A percentile compares a stretch with the other conserved stretches of the same genome.
Evolutionary conservation across 2,113 vertebrate genomes (phyloP).

Genomic region (Otus sunia): DNA sequence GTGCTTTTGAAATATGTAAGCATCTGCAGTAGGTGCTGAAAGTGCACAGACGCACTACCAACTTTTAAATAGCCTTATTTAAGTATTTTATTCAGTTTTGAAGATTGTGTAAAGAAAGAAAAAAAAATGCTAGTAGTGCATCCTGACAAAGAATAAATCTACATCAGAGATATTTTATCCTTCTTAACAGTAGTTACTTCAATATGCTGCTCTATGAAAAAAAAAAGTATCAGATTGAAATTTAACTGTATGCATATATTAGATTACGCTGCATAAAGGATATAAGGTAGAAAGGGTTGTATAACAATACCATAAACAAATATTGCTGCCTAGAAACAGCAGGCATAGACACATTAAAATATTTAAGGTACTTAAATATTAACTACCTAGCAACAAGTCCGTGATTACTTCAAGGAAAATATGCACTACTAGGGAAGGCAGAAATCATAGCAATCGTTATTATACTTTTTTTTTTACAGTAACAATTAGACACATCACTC

Average conservation of each 20-base stretch:
- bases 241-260: neutral
- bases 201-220: neutral
- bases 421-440: neutral
- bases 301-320: slow-evolving; percentile 59
- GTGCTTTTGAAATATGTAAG: neutral
- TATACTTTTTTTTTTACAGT: neutral
- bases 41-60: neutral
- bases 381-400: slow-evolving; percentile 41
- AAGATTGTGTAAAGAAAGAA: neutral
- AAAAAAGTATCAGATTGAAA: neutral
- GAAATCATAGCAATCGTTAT: neutral
- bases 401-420: slow-evolving; percentile 46
- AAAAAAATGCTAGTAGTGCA: neutral
- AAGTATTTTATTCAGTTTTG: neutral
- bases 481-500: neutral
- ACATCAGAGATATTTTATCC: neutral
- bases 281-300: slow-evolving; percentile 25
- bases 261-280: slow-evolving; percentile 26
- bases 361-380: slow-evolving; percentile 54
- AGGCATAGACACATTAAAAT: slow-evolving; percentile 51
- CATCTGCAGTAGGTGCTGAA: neutral
- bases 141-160: neutral
- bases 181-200: neutral
- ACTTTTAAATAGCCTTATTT: neutral
- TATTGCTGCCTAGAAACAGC: slow-evolving; percentile 56